phyloP scores from a whole-genome alignment of 2,797 vertebrate genomes.

The Microcaecilia unicolor region DNA sequence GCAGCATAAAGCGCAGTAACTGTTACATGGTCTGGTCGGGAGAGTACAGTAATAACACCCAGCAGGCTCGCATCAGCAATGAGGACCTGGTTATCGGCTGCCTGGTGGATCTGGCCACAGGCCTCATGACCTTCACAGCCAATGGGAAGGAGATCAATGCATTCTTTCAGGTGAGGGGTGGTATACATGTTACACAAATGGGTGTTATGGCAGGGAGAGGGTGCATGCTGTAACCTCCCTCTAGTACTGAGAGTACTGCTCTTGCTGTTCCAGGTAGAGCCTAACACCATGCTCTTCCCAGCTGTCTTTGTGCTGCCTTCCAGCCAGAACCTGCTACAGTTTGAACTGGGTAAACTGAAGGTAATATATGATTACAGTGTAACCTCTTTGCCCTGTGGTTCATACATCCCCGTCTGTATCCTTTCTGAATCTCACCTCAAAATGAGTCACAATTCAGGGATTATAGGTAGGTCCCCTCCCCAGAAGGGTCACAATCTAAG shows the following conservation, averaged over 20 bases:
- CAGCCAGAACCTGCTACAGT: constrained; percentile 78
- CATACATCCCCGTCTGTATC: accelerated
- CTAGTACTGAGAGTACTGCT: no score
- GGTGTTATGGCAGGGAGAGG: background rate
- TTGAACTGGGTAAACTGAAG: constrained; percentile 89
- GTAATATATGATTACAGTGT: constrained; percentile 29
- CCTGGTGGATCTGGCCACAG: constrained; percentile 81
- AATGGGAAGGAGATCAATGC: constrained; percentile 91
- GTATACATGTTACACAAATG: background rate
- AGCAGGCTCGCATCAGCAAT: constrained; percentile 81
- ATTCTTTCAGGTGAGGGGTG: constrained; percentile 77
- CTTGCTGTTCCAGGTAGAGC: constrained; percentile 69
- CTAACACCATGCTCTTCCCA: constrained; percentile 91
- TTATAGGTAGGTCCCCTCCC: no score
- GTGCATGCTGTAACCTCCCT: no score
- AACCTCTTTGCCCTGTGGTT: background rate
- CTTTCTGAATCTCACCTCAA: no score
- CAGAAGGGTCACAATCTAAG: no score
- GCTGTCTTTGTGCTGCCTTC: constrained; percentile 75
- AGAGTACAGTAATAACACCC: constrained; percentile 73
- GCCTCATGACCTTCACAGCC: constrained; percentile 87
- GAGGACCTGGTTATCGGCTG: constrained; percentile 85
- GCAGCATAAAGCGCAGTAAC: constrained; percentile 86
- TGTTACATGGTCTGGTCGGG: constrained; percentile 96
- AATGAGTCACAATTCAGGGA: no score